Base-by-base conservation (phyloP, 2,888 invertebrate genomes). In the Troilus luridus region DNA sequence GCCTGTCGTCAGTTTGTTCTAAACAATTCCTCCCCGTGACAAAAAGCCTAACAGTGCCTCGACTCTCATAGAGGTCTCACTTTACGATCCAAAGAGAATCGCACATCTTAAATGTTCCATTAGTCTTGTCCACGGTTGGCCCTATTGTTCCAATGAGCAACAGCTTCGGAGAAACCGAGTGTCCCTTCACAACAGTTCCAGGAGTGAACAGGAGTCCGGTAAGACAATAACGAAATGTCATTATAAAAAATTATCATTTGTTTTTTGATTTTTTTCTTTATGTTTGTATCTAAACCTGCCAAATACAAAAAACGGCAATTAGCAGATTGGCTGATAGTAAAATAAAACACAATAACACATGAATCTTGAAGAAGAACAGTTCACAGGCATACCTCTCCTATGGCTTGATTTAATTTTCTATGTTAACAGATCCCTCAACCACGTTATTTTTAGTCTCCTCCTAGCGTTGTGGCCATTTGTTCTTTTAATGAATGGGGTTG, bases 1-100 rank as follows among this genome's bases (percentile, higher is more conserved):
- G 90, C 90, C 90, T 90, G 90, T 90, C 90, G 62, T 85, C 90
- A 90, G 90, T 90, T 90, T 90, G 81, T 90, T 77, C 90, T 85
- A 85, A 90, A 90, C 90, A 90, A 41, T 54, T 19, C 11, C 10
- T 41, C 17, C n/a, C 62, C 89, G 67, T 90, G 90, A 90, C 90
- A 77, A 58, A 72, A 59, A 85, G 85, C 41, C 21, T 59, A 58
- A 77, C 81, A 90, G 90, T 19, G 41, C 58, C 90, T 62, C 88
- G 88, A 60, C 90, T 60, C 81, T 90, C 59, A 81, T 62, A 41
- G 72, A 90, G 58, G 14, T 62, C 64, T 85, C 72, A 77, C 27
- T 90, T 90, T 90, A 90, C 90, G 90, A 88, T 60, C 85, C 90
- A 85, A 77, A 88, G 81, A 81, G 85, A 90, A 90, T 90, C 90